Evolutionary conservation across 2,888 invertebrate species (phyloP).

Genomic region (Eucriotettix oculatus): DNA sequence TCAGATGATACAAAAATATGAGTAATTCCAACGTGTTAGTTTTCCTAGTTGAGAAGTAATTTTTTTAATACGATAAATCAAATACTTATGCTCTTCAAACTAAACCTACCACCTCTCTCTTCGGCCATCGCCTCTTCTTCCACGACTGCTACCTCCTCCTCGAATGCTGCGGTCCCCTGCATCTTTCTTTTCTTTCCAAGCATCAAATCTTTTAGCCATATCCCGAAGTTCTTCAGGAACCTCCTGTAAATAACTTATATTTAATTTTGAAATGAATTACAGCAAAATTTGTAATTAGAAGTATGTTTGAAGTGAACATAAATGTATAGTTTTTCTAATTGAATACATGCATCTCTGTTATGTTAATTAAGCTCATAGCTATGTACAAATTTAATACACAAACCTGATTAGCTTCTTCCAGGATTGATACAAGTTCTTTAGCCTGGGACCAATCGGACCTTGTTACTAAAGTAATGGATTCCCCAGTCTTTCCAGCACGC

Average conservation of each 20-base stretch:
- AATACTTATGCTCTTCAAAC: no score
- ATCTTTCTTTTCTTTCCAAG: constrained; percentile 45
- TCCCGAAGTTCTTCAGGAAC: constrained; percentile 55
- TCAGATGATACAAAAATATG: no score
- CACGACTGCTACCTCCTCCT: constrained; percentile 20
- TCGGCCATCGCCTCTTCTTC: constrained; percentile 2
- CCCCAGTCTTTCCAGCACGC: constrained; percentile 72
- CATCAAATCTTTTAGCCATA: constrained; percentile 60
- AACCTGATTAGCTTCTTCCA: constrained; percentile 69
- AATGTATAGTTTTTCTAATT: neutral
- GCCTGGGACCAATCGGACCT: constrained; percentile 71
- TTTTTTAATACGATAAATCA: no score
- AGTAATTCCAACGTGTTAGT: no score
- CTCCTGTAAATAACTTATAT: constrained; percentile 29
- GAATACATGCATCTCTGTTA: neutral
- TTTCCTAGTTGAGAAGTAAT: no score
- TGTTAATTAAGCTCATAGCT: neutral
- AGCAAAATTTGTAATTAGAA: neutral
- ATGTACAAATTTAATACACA: constrained; percentile 3
- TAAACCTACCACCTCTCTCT: neutral
- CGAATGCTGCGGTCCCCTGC: constrained; percentile 32
- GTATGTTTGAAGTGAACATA: neutral
- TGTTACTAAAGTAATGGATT: constrained; percentile 67
- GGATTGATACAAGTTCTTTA: constrained; percentile 60
- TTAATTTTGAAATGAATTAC: constrained; percentile 6